These are phyloP conservation scores for Leptobrachium leishanense DNA, from an alignment of 2,113 vertebrate species.

Conservation along the genomic window DNA sequence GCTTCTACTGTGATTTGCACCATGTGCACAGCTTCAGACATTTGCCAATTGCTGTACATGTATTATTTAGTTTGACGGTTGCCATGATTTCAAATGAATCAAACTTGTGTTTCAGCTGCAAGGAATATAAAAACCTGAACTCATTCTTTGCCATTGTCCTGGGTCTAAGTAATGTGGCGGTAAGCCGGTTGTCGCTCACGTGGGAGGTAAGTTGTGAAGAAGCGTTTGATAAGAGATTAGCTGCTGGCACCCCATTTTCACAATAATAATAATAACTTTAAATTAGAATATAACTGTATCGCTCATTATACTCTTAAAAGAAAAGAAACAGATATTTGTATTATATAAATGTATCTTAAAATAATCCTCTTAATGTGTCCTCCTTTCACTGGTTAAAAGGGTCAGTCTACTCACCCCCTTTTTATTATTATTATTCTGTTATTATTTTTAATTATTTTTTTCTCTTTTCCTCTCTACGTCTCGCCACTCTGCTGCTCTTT, in stretches of 20 bases:
- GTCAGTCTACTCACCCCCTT: no score
- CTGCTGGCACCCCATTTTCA: neutral
- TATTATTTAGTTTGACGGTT: neutral
- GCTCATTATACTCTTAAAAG: no score
- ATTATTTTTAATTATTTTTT: no score
- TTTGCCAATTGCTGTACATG: neutral
- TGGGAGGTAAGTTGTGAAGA: slow-evolving; percentile 86
- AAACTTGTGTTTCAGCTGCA: slow-evolving; percentile 79
- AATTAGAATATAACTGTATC: no score
- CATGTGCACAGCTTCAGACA: neutral
- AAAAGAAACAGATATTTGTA: no score
- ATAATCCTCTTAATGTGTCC: no score
- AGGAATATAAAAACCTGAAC: slow-evolving; percentile 95
- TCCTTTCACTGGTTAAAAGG: no score
- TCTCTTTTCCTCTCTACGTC: no score
- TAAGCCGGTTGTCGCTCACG: slow-evolving; percentile 88
- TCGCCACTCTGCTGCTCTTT: no score
- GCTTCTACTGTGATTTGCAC: neutral
- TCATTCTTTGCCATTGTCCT: slow-evolving; percentile 94
- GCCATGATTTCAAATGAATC: neutral
- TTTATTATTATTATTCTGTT: no score
- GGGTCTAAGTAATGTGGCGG: slow-evolving; percentile 95
- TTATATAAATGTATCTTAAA: no score
- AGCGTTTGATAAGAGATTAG: neutral
- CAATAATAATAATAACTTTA: no score